Evolutionary conservation across 2,797 vertebrate genomes (phyloP).

Genomic region (Botia almorhae): DNA sequence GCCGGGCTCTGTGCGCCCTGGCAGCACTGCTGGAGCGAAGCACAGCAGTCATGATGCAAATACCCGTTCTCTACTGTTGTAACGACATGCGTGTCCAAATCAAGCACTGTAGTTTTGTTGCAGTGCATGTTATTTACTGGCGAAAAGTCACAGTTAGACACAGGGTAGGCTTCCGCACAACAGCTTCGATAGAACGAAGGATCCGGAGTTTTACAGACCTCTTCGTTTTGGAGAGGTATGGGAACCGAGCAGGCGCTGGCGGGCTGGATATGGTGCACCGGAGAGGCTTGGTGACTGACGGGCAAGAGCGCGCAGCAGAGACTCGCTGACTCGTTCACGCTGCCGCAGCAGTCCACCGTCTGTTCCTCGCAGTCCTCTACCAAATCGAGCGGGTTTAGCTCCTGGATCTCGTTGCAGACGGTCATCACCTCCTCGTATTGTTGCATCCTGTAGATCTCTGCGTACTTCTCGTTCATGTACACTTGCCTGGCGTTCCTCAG

Average conservation of each 20-base stretch:
- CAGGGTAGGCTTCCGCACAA: conserved; percentile 77
- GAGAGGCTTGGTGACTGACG: conserved; percentile 63
- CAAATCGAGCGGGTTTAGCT: conserved; percentile 86
- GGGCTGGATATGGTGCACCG: conserved; percentile 61
- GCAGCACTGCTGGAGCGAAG: conserved; percentile 78
- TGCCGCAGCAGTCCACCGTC: conserved; percentile 70
- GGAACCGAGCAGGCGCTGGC: conserved; percentile 70
- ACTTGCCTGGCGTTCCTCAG: conserved; percentile 96
- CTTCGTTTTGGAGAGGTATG: conserved; percentile 64
- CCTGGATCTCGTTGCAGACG: conserved; percentile 85
- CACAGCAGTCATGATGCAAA: conserved; percentile 94
- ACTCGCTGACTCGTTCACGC: conserved; percentile 67
- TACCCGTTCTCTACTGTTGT: conserved; percentile 95
- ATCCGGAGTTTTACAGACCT: conserved; percentile 76
- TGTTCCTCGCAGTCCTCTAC: conserved; percentile 78
- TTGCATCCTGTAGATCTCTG: conserved; percentile 92
- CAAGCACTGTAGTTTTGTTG: conserved; percentile 94
- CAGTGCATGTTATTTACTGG: conserved; percentile 78
- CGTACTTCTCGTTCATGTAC: conserved; percentile 96
- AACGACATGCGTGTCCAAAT: conserved; percentile 97
- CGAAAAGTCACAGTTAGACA: conserved; percentile 74
- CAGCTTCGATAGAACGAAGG: conserved; percentile 82
- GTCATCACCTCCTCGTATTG: conserved; percentile 87
- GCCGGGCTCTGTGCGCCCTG: conserved; percentile 77
- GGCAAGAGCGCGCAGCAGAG: conserved; percentile 72